Conservation (phyloP, 2,113 vertebrate species). For the Chauna torquata region DNA sequence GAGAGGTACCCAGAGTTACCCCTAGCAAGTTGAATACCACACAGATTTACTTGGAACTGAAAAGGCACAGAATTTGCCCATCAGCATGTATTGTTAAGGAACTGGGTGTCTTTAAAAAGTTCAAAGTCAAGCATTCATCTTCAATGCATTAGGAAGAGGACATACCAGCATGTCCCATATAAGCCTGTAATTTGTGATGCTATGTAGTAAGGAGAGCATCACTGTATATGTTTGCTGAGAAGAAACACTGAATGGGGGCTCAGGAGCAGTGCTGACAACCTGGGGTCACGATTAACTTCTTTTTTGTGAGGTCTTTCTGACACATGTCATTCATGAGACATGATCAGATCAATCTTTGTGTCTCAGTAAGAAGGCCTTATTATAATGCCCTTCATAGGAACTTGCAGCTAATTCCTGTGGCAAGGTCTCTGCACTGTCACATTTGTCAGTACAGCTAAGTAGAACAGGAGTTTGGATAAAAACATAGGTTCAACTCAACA, state of each 20-base stretch:
- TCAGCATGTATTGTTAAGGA: not conserved
- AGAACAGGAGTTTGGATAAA: not conserved
- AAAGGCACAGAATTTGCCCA: not conserved
- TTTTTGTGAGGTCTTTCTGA: not conserved
- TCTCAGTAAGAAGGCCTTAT: not conserved
- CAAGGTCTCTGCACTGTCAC: not conserved
- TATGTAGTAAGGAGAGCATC: not conserved
- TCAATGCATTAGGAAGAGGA: not conserved
- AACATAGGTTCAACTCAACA: not conserved
- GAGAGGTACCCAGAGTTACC: not conserved
- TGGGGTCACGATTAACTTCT: not conserved
- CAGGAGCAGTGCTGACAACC: not conserved
- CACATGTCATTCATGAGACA: not conserved
- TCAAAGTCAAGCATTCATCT: not conserved
- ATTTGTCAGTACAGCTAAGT: not conserved
- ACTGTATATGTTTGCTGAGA: not conserved
- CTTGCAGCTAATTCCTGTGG: not conserved
- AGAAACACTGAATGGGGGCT: not conserved
- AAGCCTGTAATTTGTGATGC: not conserved
- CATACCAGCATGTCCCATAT: not conserved
- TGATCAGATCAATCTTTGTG: not conserved
- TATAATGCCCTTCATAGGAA: not conserved
- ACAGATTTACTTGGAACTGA: not conserved
- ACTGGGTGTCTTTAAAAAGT: not conserved
- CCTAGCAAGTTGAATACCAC: not conserved